These are phyloP conservation scores for Cinclus cinclus DNA, from an alignment of 2,113 vertebrate genomes.

Conservation along the genomic window DNA sequence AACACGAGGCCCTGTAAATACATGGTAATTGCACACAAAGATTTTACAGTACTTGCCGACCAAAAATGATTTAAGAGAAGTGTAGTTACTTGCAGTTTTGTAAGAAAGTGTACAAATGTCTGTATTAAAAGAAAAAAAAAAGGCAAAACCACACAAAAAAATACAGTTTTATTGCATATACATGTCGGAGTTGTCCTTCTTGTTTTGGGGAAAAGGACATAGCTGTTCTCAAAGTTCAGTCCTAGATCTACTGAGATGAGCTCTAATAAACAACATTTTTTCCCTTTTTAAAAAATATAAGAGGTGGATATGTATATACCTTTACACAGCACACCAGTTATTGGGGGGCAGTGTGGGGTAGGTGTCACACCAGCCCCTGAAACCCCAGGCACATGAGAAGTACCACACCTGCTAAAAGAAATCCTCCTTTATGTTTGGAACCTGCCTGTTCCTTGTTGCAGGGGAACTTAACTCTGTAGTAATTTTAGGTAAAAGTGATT, in stretches of 20 bases:
- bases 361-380: not conserved
- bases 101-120: constrained; percentile 99
- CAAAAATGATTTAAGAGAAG: constrained; percentile 93
- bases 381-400: too few relatives aligned
- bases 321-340: not conserved
- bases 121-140: constrained; percentile 83
- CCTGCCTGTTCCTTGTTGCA: not conserved
- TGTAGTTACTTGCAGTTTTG: constrained; percentile 97
- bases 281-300: not conserved
- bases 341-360: rapidly evolving
- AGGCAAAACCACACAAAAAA: constrained; percentile 89
- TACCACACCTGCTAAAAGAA: not conserved
- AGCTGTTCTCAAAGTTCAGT: not conserved
- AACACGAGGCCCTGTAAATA: constrained; percentile 96
- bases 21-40: constrained; percentile 97
- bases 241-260: not conserved
- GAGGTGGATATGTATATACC: not conserved
- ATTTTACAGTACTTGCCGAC: constrained; percentile 94
- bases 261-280: not conserved
- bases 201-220: not conserved
- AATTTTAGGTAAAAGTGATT: not conserved
- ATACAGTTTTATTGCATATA: constrained; percentile 96
- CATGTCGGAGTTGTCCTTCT: constrained; percentile 49
- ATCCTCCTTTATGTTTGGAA: not conserved
- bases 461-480: not conserved